Conservation (phyloP, 2,888 invertebrate species). For the Platycnemis pennipes region DNA sequence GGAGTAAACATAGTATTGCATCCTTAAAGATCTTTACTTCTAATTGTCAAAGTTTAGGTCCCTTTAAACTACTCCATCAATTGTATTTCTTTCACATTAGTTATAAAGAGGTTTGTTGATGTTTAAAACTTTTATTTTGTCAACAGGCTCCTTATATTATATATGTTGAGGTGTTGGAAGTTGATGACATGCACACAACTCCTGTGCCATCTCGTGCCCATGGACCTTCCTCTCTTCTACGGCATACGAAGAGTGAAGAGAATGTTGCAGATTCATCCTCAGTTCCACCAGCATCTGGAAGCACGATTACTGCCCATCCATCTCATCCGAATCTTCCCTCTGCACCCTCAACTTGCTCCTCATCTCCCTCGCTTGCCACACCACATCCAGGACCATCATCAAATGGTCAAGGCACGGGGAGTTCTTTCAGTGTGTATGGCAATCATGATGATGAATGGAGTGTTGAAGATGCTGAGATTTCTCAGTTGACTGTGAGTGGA, state of each 20-base stretch:
- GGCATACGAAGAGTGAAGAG: slow-evolving; percentile 97
- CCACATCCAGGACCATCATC: slow-evolving; percentile 76
- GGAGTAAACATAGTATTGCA: too few species aligned
- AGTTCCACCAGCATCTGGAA: slow-evolving; percentile 75
- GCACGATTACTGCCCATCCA: slow-evolving; percentile 75
- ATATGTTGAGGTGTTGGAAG: slow-evolving; percentile 97
- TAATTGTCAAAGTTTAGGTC: too few species aligned
- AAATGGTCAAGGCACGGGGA: slow-evolving; percentile 73
- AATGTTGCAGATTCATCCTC: slow-evolving; percentile 82
- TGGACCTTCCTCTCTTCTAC: slow-evolving; percentile 83
- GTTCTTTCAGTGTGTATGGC: slow-evolving; percentile 77
- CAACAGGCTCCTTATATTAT: slow-evolving; percentile 97
- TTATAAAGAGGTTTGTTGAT: too few species aligned
- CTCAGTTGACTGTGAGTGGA: slow-evolving; percentile 79
- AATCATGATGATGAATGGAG: slow-evolving; percentile 93
- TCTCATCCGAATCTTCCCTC: slow-evolving; percentile 78
- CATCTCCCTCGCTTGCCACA: slow-evolving; percentile 76
- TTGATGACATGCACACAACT: slow-evolving; percentile 90
- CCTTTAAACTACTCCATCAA: too few species aligned
- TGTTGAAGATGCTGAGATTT: slow-evolving; percentile 97
- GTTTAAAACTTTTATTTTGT: slow-evolving; percentile 43
- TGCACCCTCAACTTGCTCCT: slow-evolving; percentile 82
- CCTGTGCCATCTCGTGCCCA: slow-evolving; percentile 94
- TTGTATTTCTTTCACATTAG: too few species aligned
- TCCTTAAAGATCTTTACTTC: too few species aligned